A percentile compares a stretch with the other conserved stretches of the same genome.
Evolutionary conservation across 2,797 vertebrate species (phyloP).

Genomic region (Myotis findleyi): DNA sequence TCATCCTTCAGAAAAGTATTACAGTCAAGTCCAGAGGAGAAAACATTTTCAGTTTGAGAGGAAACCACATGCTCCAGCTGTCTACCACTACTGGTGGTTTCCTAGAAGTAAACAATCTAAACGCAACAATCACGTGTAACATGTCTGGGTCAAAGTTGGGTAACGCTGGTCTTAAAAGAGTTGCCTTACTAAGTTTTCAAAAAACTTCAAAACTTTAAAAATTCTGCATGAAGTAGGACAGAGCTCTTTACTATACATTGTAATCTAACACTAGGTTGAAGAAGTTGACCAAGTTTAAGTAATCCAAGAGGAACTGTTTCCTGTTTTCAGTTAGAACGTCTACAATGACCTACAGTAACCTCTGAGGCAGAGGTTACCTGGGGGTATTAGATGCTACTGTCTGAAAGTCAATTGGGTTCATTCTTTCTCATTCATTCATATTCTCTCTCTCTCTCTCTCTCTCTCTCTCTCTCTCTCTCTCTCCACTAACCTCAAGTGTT

Average conservation of each 20-base stretch:
- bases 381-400: constrained; percentile 86
- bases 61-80: constrained; percentile 7
- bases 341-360: constrained; percentile 94
- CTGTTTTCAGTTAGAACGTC: constrained; percentile 84
- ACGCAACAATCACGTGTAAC: not conserved
- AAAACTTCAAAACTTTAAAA: constrained; percentile 80
- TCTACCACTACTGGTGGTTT: not conserved
- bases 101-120: not conserved
- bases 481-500: not conserved
- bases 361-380: constrained; percentile 92
- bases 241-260: constrained; percentile 79
- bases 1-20: constrained; percentile 55
- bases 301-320: constrained; percentile 87
- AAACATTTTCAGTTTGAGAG: constrained; percentile 55
- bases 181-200: constrained; percentile 35
- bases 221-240: constrained; percentile 69
- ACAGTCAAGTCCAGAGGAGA: not conserved
- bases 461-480: not conserved
- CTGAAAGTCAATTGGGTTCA: constrained; percentile 14
- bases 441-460: not conserved
- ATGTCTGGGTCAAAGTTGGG: not conserved
- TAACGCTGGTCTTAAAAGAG: constrained; percentile 13
- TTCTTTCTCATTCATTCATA: too few species aligned
- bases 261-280: constrained; percentile 87
- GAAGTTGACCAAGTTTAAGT: constrained; percentile 84